phyloP scores from a whole-genome alignment of 1,140 invertebrate species.

The Drosophila tropicalis region DNA sequence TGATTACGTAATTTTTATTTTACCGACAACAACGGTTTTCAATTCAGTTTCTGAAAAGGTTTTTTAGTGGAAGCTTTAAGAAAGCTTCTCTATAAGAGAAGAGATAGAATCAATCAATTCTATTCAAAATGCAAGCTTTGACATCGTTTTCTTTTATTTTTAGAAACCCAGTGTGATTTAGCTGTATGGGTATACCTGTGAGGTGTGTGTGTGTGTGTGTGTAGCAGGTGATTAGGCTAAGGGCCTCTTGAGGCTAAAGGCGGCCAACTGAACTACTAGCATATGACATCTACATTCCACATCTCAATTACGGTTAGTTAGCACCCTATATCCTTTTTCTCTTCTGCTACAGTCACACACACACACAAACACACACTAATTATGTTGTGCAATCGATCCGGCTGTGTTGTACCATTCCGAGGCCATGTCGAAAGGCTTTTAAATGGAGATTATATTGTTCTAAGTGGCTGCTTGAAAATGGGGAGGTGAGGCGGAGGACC shows the following conservation, averaged over 20 bases:
- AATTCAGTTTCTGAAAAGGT: not conserved
- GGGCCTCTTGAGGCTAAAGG: constrained; percentile 50
- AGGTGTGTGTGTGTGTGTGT: constrained; percentile 26
- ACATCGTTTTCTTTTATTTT: constrained; percentile 33
- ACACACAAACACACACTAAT: constrained; percentile 32
- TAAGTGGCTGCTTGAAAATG: constrained; percentile 64
- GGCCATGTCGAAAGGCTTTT: constrained; percentile 80
- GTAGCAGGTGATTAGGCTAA: constrained; percentile 55
- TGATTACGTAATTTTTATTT: constrained; percentile 53
- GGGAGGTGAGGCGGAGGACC: too few species aligned
- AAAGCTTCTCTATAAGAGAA: constrained; percentile 16
- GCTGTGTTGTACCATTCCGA: constrained; percentile 24
- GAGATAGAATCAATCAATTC: constrained; percentile 38
- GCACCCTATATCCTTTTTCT: constrained; percentile 28
- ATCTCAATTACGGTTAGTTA: constrained; percentile 64
- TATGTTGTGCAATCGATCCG: constrained; percentile 59
- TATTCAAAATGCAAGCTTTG: constrained; percentile 36
- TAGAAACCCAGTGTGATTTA: not conserved
- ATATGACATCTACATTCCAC: constrained; percentile 16
- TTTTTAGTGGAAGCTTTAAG: not conserved
- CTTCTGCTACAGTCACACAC: not conserved
- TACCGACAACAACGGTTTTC: too few species aligned
- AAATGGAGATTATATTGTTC: constrained; percentile 82
- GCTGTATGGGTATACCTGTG: not conserved
- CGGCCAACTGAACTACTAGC: constrained; percentile 17